phyloP scores from a whole-genome alignment of 2,888 invertebrate genomes.

The Trichopoda pennipes region DNA sequence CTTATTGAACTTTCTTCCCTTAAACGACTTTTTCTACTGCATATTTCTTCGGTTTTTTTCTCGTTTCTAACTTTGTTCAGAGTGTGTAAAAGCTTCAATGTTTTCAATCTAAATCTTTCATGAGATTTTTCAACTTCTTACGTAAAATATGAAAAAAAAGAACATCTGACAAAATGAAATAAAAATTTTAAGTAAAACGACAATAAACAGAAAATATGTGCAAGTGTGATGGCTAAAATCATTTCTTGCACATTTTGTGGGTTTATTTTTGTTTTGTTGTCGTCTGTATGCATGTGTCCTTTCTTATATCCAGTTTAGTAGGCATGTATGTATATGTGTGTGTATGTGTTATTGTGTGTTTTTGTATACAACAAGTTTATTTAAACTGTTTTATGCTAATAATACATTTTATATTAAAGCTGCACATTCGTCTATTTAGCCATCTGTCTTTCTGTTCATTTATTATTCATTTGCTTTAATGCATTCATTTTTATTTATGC shows the following conservation, averaged over 20 bases:
- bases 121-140: conserved; percentile 3
- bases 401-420: conserved; percentile 42
- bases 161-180: background rate
- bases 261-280: background rate
- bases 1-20: no score
- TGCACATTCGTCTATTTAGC: conserved; percentile 19
- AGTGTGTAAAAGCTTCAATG: conserved; percentile 13
- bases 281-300: background rate
- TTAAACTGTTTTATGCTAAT: conserved; percentile 58
- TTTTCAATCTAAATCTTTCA: conserved; percentile 16
- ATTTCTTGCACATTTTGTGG: conserved; percentile 24
- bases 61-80: background rate
- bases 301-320: background rate
- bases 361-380: background rate
- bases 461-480: conserved; percentile 35
- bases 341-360: background rate
- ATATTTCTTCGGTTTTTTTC: conserved; percentile 10
- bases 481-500: background rate
- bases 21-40: conserved; percentile 17
- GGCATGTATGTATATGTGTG: background rate
- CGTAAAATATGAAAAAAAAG: conserved; percentile 4
- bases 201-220: conserved; percentile 3
- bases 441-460: conserved; percentile 16
- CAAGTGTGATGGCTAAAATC: conserved; percentile 53
- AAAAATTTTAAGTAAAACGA: background rate